Conservation (phyloP, 2,888 invertebrate genomes). For the Strigamia transsilvanica region DNA sequence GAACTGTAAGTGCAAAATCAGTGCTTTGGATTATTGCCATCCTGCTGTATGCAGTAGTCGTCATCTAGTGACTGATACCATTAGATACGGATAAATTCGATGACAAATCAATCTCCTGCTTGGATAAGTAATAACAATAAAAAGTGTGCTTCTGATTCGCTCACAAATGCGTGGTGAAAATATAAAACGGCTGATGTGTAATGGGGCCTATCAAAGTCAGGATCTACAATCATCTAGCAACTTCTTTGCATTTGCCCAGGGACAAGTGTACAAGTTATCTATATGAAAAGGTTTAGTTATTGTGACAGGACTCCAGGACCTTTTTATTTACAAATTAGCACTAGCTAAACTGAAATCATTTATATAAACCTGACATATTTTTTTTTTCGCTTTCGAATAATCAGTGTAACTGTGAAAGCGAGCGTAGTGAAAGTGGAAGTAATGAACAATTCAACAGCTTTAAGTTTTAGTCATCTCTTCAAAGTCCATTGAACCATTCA, state of each 20-base stretch:
- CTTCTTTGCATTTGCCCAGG: not conserved
- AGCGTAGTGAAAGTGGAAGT: not conserved
- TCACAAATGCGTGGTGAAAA: not conserved
- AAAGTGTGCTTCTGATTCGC: not conserved
- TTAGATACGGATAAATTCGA: too few relatives aligned
- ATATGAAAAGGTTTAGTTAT: not conserved
- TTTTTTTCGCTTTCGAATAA: not conserved
- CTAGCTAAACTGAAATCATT: not conserved
- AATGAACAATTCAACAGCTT: not conserved
- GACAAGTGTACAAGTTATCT: not conserved
- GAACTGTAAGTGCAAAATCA: too few relatives aligned
- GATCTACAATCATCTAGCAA: conserved; percentile 1
- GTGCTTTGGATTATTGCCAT: too few relatives aligned
- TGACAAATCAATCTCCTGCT: too few relatives aligned
- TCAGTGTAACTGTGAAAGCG: not conserved
- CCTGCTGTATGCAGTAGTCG: too few relatives aligned
- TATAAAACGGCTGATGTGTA: not conserved
- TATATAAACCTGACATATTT: not conserved
- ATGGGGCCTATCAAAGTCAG: not conserved
- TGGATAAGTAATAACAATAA: not conserved
- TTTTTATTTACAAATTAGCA: conserved; percentile 8
- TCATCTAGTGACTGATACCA: too few relatives aligned
- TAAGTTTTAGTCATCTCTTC: not conserved
- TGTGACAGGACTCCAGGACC: not conserved
- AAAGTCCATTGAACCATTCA: conserved; percentile 1